Percentiles rank a stretch among this genome's conserved stretches.
Evolutionary conservation across 23 tunicate species (phyloP).

Genomic region (Corella eumyota): DNA sequence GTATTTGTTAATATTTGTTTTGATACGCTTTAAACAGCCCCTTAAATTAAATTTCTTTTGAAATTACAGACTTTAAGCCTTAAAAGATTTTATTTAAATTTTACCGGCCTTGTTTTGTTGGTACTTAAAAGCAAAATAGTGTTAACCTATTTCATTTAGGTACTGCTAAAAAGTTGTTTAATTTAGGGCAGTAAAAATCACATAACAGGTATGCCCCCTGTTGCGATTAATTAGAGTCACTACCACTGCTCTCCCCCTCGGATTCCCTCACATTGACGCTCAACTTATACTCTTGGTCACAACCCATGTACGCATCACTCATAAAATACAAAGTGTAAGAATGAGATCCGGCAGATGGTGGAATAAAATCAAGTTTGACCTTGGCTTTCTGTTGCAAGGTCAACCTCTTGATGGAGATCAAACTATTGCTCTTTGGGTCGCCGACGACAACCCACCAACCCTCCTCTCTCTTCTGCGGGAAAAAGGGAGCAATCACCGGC

Average conservation of each 20-base stretch:
- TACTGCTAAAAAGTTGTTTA: too few species aligned
- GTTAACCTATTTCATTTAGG: too few species aligned
- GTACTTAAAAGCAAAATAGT: too few species aligned
- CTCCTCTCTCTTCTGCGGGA: constrained; percentile 94
- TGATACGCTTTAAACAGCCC: too few species aligned
- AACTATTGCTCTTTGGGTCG: constrained; percentile 81
- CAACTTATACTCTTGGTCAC: constrained; percentile 94
- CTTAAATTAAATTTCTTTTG: too few species aligned
- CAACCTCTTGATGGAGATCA: constrained; percentile 87
- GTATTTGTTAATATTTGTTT: too few species aligned
- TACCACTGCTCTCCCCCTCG: constrained; percentile 80
- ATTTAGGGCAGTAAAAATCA: too few species aligned
- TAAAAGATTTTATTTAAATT: too few species aligned
- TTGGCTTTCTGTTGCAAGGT: constrained; percentile 86
- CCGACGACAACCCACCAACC: constrained; percentile 99
- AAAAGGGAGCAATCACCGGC: constrained; percentile 93
- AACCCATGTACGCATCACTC: constrained; percentile 98
- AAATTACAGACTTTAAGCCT: too few species aligned
- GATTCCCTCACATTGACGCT: constrained; percentile 65
- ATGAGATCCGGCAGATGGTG: constrained; percentile 77
- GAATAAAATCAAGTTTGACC: constrained; percentile 84
- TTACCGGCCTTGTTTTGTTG: too few species aligned
- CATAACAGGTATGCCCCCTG: too few species aligned
- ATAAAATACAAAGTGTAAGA: constrained; percentile 85
- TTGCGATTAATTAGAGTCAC: constrained; percentile 53